Conservation (phyloP, 2,797 vertebrate genomes). For the Merluccius polli region DNA sequence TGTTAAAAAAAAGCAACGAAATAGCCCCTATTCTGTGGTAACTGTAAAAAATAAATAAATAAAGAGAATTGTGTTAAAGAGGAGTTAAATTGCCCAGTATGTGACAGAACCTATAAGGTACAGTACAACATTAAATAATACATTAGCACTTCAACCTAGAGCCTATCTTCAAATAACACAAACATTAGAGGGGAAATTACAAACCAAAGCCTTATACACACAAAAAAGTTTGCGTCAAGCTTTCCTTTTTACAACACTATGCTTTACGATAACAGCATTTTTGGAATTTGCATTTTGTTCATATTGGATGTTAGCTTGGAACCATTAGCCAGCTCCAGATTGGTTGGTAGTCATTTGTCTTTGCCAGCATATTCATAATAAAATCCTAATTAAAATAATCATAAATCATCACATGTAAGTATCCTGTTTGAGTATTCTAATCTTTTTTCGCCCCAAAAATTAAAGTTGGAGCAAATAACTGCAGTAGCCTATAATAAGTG, state of each 20-base stretch:
- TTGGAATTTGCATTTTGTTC: neutral
- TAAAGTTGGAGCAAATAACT: neutral
- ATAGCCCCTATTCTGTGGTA: neutral
- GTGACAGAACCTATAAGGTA: neutral
- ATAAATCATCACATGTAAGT: neutral
- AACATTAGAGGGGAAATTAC: slow-evolving; percentile 7
- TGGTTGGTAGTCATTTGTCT: neutral
- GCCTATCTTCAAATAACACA: neutral
- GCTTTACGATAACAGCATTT: neutral
- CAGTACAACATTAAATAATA: neutral
- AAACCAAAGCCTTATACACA: neutral
- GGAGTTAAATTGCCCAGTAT: neutral
- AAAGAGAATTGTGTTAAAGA: neutral
- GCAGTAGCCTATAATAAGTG: neutral
- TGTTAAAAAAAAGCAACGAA: neutral
- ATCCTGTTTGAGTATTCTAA: neutral
- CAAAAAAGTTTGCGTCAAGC: neutral
- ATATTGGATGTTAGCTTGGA: neutral
- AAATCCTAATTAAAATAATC: slow-evolving; percentile 3
- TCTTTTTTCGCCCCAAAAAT: neutral
- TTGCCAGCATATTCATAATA: neutral
- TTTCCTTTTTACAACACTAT: neutral
- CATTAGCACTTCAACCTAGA: neutral
- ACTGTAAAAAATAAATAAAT: neutral
- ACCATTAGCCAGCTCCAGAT: slow-evolving; percentile 1